A percentile compares a stretch with the other conserved stretches of the same genome.
Conservation (phyloP, 1,140 invertebrate species). For the Megalonaias nervosa region DNA sequence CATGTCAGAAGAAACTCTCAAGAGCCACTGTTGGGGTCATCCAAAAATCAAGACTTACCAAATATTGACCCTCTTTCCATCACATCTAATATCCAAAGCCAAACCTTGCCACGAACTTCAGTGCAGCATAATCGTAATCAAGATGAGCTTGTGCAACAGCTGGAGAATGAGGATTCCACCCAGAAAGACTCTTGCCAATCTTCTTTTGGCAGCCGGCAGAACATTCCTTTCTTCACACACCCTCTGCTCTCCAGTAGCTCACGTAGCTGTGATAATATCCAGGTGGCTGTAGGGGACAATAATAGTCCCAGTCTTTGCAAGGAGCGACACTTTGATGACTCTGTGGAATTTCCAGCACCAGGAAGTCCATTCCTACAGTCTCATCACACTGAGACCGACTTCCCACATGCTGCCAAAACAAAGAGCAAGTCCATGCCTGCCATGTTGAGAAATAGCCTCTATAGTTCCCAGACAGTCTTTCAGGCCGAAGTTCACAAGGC, state of each 20-base stretch:
- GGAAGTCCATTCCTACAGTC: too few species aligned
- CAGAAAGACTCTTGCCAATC: conserved; percentile 59
- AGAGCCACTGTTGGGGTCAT: conserved; percentile 48
- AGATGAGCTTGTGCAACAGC: too few species aligned
- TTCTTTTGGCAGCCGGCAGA: conserved; percentile 57
- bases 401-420: conserved; percentile 8
- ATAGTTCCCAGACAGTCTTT: conserved; percentile 59
- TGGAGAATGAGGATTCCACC: too few species aligned
- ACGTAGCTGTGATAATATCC: conserved; percentile 58
- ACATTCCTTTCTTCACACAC: conserved; percentile 30
- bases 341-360: too few species aligned
- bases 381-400: too few species aligned
- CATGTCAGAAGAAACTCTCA: conserved; percentile 52
- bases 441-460: conserved; percentile 44
- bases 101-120: conserved; percentile 34
- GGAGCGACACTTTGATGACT: too few species aligned
- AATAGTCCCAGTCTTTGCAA: too few species aligned
- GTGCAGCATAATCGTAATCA: too few species aligned
- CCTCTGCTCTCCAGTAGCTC: conserved; percentile 45
- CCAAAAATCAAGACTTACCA: conserved; percentile 7
- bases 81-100: conserved; percentile 10
- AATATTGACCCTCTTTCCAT: too few species aligned
- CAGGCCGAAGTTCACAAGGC: conserved; percentile 66
- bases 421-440: conserved; percentile 53
- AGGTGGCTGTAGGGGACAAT: neutral